phyloP scores from a whole-genome alignment of 2,113 vertebrate genomes.

The Sander lucioperca region DNA sequence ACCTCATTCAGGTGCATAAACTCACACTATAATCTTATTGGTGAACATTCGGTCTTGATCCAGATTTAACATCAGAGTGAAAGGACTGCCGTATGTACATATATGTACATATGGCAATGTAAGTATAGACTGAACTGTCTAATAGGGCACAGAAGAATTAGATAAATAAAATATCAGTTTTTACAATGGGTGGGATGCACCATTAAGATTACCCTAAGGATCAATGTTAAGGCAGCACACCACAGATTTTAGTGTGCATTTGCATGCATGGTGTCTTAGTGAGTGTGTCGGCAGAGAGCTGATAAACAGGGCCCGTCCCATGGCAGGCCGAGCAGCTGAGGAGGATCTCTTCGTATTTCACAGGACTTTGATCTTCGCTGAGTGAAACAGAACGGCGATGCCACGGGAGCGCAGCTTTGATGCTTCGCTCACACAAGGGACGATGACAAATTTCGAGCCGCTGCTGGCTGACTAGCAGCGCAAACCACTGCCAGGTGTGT shows the following conservation, averaged over 20 bases:
- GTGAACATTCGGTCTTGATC: neutral
- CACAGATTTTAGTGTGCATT: conserved; percentile 10
- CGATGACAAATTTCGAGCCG: conserved; percentile 69
- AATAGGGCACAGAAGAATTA: neutral
- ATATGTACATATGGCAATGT: neutral
- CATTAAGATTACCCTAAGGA: neutral
- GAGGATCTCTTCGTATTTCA: conserved; percentile 61
- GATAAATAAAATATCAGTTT: neutral
- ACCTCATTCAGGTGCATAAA: neutral
- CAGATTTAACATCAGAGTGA: neutral
- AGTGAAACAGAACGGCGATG: conserved; percentile 56
- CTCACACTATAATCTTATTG: neutral
- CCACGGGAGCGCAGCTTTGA: conserved; percentile 64
- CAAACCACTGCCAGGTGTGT: conserved; percentile 40
- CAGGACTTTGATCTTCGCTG: conserved; percentile 73
- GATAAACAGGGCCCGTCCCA: conserved; percentile 59
- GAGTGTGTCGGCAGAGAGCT: conserved; percentile 65
- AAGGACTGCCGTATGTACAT: neutral
- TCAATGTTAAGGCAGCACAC: neutral
- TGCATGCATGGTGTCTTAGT: conserved; percentile 28
- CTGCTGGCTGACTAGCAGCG: conserved; percentile 47
- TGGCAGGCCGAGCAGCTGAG: conserved; percentile 33
- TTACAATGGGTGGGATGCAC: conserved; percentile 5
- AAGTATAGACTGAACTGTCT: neutral
- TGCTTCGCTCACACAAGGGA: conserved; percentile 56